Conservation (phyloP, 2,113 vertebrate species). For the Orientallactaga bullata region DNA sequence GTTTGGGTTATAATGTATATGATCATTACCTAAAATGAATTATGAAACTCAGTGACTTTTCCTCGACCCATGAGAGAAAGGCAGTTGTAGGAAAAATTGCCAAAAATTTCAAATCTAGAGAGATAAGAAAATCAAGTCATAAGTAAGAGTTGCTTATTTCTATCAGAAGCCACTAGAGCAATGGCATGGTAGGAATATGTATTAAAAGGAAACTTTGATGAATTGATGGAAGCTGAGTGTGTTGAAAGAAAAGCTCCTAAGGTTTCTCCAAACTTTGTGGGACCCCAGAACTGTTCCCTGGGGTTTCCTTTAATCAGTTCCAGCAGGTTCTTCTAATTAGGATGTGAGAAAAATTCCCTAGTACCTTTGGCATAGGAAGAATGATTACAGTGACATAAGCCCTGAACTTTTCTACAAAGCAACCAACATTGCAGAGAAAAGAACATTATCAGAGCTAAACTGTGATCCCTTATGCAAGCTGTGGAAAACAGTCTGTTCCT, state of each 20-base stretch:
- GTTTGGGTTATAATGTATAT: not conserved
- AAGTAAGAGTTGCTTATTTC: not conserved
- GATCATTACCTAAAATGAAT: not conserved
- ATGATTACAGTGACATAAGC: not conserved
- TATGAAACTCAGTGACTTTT: not conserved
- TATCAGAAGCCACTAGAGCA: not conserved
- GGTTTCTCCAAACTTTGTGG: rapidly evolving
- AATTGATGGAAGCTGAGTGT: not conserved
- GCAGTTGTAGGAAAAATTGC: not conserved
- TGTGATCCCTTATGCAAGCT: not conserved
- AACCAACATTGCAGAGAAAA: not conserved
- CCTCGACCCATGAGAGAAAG: not conserved
- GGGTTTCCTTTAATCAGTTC: not conserved
- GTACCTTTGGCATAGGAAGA: not conserved
- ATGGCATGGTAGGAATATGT: not conserved
- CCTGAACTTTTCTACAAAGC: not conserved
- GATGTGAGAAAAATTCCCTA: not conserved
- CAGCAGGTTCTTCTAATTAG: not conserved
- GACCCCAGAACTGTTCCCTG: not conserved
- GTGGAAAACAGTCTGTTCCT: not conserved
- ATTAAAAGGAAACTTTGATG: not conserved
- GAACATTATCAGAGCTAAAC: not conserved
- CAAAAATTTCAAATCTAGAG: not conserved
- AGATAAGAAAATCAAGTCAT: not conserved
- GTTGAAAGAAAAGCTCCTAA: not conserved